Evolutionary conservation across 2,113 vertebrate species (phyloP).

Genomic region (Meleagris gallopavo): DNA sequence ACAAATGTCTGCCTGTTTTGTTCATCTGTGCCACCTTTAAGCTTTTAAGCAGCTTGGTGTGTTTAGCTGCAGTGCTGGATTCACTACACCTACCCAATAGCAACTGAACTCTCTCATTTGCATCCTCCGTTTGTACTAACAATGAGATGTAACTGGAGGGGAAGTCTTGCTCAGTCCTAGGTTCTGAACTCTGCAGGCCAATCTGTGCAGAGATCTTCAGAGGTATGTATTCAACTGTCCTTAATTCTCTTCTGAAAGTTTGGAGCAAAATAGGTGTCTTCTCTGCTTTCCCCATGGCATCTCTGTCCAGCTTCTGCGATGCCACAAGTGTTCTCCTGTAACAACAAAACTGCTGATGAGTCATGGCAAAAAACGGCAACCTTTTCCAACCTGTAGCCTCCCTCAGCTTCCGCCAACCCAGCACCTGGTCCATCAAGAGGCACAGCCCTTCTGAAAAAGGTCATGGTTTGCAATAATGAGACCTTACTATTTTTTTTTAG

Average conservation of each 20-base stretch:
- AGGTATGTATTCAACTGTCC: not conserved
- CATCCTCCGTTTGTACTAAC: not conserved
- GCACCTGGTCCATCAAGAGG: not conserved
- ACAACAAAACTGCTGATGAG: not conserved
- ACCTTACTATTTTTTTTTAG: not conserved
- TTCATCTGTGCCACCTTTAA: not conserved
- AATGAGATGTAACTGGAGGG: not conserved
- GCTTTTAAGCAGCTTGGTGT: not conserved
- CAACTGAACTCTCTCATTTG: not conserved
- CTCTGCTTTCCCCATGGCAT: not conserved
- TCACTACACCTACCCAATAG: not conserved
- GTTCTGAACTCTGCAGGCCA: not conserved
- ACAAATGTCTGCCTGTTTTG: not conserved
- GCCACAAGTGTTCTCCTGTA: rapidly evolving
- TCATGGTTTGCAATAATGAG: not conserved
- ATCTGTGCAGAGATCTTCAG: not conserved
- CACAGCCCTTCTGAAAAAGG: not conserved
- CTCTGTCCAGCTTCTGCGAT: not conserved
- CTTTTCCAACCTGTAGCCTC: not conserved
- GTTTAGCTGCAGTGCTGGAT: not conserved
- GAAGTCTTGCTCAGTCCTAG: not conserved
- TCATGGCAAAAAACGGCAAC: not conserved
- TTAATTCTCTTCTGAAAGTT: not conserved
- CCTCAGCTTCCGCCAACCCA: not conserved
- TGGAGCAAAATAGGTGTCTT: not conserved